Conservation (phyloP, 2,113 vertebrate genomes). For the Pandion haliaetus region DNA sequence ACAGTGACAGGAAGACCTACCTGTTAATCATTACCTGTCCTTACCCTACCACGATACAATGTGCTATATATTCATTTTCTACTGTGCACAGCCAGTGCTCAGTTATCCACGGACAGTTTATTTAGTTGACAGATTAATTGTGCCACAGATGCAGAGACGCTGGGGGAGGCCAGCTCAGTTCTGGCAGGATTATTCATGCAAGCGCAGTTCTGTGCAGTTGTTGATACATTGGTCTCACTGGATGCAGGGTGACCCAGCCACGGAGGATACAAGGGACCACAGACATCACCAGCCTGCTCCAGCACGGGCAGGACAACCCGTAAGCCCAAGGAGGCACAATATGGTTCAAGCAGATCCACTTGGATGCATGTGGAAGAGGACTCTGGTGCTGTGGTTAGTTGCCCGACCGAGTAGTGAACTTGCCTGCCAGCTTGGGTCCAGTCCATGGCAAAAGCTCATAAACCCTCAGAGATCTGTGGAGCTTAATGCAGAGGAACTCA, state of each 20-base stretch:
- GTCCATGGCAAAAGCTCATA: not conserved
- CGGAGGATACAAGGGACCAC: not conserved
- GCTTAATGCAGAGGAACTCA: not conserved
- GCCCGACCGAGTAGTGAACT: not conserved
- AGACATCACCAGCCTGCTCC: not conserved
- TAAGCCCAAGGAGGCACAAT: not conserved
- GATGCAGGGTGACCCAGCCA: not conserved
- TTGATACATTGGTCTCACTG: not conserved
- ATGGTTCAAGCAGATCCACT: not conserved
- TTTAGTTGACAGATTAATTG: slow-evolving; percentile 5
- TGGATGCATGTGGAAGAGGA: not conserved
- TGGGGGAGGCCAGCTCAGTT: not conserved
- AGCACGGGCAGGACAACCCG: not conserved
- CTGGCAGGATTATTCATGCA: slow-evolving; percentile 7
- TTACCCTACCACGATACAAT: not conserved
- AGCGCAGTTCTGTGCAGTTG: not conserved
- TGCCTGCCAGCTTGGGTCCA: not conserved
- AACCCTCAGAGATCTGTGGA: not conserved
- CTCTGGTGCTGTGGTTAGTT: not conserved
- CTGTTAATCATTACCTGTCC: not conserved
- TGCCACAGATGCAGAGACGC: not conserved
- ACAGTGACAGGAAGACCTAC: not conserved
- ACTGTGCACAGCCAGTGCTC: not conserved
- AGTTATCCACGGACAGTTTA: not conserved
- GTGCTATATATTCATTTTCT: not conserved